Evolutionary conservation across 1,140 invertebrate genomes (phyloP).

Genomic region (Bombyx mandarina): DNA sequence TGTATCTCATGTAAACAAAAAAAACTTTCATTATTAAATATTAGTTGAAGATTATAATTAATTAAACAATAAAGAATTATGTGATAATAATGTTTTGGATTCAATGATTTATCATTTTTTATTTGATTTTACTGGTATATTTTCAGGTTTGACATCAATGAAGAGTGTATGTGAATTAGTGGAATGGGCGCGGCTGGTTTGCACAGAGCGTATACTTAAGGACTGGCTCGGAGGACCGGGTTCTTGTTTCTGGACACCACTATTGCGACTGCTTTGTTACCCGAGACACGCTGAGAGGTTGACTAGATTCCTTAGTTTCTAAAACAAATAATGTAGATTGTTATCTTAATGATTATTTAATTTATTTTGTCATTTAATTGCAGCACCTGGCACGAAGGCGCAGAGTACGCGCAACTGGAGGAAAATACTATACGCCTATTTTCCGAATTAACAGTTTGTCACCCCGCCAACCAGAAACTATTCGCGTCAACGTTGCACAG

Average conservation of each 20-base stretch:
- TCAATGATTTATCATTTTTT: neutral
- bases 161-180: conserved; percentile 75
- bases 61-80: neutral
- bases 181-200: conserved; percentile 85
- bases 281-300: conserved; percentile 29
- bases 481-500: conserved; percentile 84
- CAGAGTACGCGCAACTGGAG: conserved; percentile 77
- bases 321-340: neutral
- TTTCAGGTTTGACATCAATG: conserved; percentile 39
- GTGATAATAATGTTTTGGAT: neutral
- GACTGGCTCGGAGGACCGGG: conserved; percentile 88
- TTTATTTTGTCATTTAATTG: conserved; percentile 11
- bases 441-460: conserved; percentile 85
- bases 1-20: too few species aligned
- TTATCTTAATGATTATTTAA: too few species aligned
- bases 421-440: conserved; percentile 83
- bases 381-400: conserved; percentile 70
- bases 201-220: conserved; percentile 84
- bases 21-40: too few species aligned
- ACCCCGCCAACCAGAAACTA: conserved; percentile 86
- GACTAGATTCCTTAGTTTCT: neutral
- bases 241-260: conserved; percentile 85
- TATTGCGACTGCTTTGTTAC: conserved; percentile 82
- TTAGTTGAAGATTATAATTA: too few species aligned
- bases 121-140: neutral